Base-by-base conservation (phyloP, 2,888 invertebrate genomes). In the Drosophila testacea region DNA sequence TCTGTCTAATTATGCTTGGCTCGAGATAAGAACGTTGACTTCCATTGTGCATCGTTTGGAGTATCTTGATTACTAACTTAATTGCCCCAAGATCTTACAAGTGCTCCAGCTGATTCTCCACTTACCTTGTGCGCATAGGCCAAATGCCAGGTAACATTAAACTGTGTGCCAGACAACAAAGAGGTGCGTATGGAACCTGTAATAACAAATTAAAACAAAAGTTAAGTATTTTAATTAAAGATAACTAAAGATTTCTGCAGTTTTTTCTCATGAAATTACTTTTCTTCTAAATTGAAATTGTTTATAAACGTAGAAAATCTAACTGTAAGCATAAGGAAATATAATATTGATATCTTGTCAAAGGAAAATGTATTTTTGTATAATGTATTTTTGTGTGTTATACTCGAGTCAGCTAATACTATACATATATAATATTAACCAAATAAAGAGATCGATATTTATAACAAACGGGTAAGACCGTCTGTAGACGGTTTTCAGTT, bases 121-220 rank as follows among this genome's bases (percentile, higher is more conserved):
- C 95, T 95, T 93, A 97, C 97, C 93, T 95, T 94, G 91, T 98
- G 98, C 5, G 98, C 97, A 93, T 98, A 98, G 10, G 98, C 97
- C 87, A 98, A 94, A 93, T 98, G 98, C 98, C 98, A 98, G 72
- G 97, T 96, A 52, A 98, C 96, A 93, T 96, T 98, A 90, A 98
- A 95, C 73, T 94, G 94, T 71, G 97, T 95, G 59, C 98, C 98
- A 16, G 97, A 95, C 72, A 96, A 92, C 86, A 98, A 94, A 27
- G 96, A 95, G 38, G 98, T 98, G 92, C 95, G 95, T 88, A 96
- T 94, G 85, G 95, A 94, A 80, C 97, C 97, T 97, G 94, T 34
- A 94, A 94, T 27, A 71, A 88, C 81, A 80, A 89, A 65, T 77
- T 73, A 61, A 57, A 71, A 52, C 30, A 64, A 55, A 69, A 54